A percentile compares a stretch with the other conserved stretches of the same genome.
Evolutionary conservation across 2,113 vertebrate species (phyloP).

Genomic region (Hippoglossus stenolepis): DNA sequence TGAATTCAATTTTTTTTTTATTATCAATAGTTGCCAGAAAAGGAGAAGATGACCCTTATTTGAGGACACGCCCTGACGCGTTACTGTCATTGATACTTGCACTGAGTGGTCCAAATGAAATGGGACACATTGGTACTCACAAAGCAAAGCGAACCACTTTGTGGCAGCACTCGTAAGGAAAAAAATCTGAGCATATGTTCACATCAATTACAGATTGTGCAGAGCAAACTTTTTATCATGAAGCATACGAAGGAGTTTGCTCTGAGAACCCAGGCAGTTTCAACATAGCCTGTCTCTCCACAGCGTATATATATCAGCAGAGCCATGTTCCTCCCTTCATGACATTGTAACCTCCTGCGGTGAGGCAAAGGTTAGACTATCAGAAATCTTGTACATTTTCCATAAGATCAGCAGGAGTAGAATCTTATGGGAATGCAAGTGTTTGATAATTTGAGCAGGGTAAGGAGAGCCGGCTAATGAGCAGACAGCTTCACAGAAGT

Average conservation of each 20-base stretch:
- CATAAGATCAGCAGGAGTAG: slow-evolving; percentile 68
- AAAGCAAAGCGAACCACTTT: slow-evolving; percentile 20
- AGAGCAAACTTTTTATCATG: slow-evolving; percentile 63
- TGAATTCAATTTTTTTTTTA: slow-evolving; percentile 66
- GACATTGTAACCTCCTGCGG: slow-evolving; percentile 29
- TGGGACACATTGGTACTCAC: slow-evolving; percentile 42
- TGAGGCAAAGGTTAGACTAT: slow-evolving; percentile 66
- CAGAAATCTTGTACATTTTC: slow-evolving; percentile 67
- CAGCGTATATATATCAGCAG: not conserved
- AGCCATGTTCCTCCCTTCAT: slow-evolving; percentile 11
- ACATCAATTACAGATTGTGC: slow-evolving; percentile 69
- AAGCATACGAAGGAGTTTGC: slow-evolving; percentile 60
- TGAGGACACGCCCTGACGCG: slow-evolving; percentile 14
- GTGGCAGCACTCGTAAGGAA: slow-evolving; percentile 57
- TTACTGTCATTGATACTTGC: slow-evolving; percentile 21
- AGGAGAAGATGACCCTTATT: slow-evolving; percentile 36
- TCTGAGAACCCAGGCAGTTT: slow-evolving; percentile 37
- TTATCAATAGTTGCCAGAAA: slow-evolving; percentile 18
- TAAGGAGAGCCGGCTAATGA: slow-evolving; percentile 77
- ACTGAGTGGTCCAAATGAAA: slow-evolving; percentile 57
- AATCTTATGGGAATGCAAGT: slow-evolving; percentile 70
- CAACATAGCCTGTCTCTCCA: slow-evolving; percentile 13
- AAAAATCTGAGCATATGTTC: slow-evolving; percentile 70
- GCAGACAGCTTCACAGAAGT: slow-evolving; percentile 75
- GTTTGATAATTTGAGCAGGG: slow-evolving; percentile 68